These are phyloP conservation scores for Brachionus rotundiformis DNA, from an alignment of 1,140 invertebrate genomes.

Conservation along the genomic window DNA sequence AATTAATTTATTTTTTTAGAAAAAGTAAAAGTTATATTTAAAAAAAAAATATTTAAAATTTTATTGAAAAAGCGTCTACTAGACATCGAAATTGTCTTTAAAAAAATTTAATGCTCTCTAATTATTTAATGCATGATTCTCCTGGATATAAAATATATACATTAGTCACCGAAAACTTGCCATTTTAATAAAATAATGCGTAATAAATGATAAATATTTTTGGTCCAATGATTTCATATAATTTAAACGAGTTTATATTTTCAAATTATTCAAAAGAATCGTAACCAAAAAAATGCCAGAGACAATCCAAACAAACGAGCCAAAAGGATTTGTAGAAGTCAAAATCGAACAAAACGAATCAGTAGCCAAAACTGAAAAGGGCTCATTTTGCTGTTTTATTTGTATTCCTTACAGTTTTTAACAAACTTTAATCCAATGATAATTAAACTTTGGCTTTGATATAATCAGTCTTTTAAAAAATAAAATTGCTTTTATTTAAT, in stretches of 20 bases:
- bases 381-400: background rate
- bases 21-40: background rate
- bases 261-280: background rate
- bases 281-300: background rate
- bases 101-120: too few relatives aligned
- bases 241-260: too few relatives aligned
- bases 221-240: too few relatives aligned
- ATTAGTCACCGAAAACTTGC: too few relatives aligned
- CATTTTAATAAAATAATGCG: too few relatives aligned
- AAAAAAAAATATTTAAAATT: background rate
- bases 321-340: background rate
- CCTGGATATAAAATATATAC: too few relatives aligned
- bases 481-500: too few relatives aligned
- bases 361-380: background rate
- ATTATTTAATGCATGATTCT: too few relatives aligned
- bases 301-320: background rate
- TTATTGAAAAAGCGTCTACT: background rate
- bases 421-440: too few relatives aligned
- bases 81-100: background rate
- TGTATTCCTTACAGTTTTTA: background rate
- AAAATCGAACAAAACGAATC: background rate
- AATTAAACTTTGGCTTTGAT: too few relatives aligned
- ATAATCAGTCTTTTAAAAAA: too few relatives aligned
- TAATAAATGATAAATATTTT: too few relatives aligned
- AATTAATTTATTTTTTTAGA: background rate